Conservation (phyloP, 2,113 vertebrate genomes). For the Oncorhynchus nerka region DNA sequence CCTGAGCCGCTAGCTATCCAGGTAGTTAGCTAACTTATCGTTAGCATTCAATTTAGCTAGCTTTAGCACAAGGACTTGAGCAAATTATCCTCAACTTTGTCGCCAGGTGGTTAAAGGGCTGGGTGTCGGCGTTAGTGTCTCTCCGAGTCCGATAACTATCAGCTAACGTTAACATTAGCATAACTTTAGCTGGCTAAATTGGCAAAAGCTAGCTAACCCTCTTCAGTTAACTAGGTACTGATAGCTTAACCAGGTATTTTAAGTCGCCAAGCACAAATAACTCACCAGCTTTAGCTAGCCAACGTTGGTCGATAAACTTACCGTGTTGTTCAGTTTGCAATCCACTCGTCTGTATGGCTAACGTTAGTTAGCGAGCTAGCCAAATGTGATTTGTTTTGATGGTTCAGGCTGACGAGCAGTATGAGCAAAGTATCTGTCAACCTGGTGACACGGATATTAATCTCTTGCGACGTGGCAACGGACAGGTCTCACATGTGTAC, state of each 20-base stretch:
- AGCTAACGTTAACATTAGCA: too few relatives aligned
- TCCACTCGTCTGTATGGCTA: slow-evolving; percentile 18
- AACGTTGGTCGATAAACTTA: slow-evolving; percentile 37
- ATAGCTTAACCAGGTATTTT: neutral
- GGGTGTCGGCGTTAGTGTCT: too few relatives aligned
- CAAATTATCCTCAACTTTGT: too few relatives aligned
- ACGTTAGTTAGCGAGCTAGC: slow-evolving; percentile 15
- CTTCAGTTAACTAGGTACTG: neutral
- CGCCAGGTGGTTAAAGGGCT: too few relatives aligned
- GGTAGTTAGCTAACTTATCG: neutral
- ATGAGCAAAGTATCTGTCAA: slow-evolving; percentile 39
- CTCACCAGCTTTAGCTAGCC: neutral
- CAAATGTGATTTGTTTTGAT: slow-evolving; percentile 66
- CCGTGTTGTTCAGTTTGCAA: slow-evolving; percentile 38
- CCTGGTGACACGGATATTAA: slow-evolving; percentile 27
- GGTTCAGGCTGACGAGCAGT: slow-evolving; percentile 56
- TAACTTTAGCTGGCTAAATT: too few relatives aligned
- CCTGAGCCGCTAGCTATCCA: neutral
- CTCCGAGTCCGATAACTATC: too few relatives aligned
- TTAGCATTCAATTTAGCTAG: slow-evolving; percentile 13
- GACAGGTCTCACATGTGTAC: neutral
- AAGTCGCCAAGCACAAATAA: neutral
- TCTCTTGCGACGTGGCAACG: neutral
- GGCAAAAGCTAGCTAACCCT: slow-evolving; percentile 24
- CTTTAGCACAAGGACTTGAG: too few relatives aligned